phyloP scores from a whole-genome alignment of 2,797 vertebrate species.

The Cephalopachus bancanus region DNA sequence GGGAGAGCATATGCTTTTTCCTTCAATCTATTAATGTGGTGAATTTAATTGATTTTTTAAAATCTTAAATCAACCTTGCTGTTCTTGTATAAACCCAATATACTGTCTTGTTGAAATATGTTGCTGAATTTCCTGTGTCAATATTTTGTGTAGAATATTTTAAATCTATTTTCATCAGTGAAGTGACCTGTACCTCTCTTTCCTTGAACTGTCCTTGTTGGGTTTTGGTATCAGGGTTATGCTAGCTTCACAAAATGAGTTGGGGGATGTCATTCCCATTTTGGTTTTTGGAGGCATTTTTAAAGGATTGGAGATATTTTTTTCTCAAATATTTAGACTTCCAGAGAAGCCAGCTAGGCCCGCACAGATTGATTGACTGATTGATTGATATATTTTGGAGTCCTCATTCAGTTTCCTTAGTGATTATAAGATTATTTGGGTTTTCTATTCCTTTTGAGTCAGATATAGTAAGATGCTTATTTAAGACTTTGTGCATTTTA shows the following conservation, averaged over 20 bases:
- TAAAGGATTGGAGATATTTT: neutral
- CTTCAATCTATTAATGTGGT: neutral
- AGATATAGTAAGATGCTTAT: neutral
- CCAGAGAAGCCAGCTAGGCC: neutral
- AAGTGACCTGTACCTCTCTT: neutral
- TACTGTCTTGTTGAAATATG: no score
- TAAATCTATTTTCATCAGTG: neutral
- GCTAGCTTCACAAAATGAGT: neutral
- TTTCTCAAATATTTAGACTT: conserved; percentile 11
- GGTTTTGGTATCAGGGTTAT: neutral
- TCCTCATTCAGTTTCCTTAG: neutral
- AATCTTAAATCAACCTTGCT: no score
- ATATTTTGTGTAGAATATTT: neutral
- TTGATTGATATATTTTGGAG: neutral
- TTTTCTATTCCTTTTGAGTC: conserved; percentile 17
- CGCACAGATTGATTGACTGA: neutral
- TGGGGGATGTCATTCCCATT: neutral
- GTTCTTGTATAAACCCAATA: no score
- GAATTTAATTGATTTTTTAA: no score
- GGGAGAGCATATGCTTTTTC: neutral
- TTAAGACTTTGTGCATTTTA: neutral
- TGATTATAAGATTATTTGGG: neutral
- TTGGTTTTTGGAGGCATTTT: neutral
- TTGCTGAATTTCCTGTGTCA: no score
- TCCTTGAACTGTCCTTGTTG: neutral